These are phyloP conservation scores for Proteles cristata DNA, from an alignment of 2,113 vertebrate species.

Conservation along the genomic window DNA sequence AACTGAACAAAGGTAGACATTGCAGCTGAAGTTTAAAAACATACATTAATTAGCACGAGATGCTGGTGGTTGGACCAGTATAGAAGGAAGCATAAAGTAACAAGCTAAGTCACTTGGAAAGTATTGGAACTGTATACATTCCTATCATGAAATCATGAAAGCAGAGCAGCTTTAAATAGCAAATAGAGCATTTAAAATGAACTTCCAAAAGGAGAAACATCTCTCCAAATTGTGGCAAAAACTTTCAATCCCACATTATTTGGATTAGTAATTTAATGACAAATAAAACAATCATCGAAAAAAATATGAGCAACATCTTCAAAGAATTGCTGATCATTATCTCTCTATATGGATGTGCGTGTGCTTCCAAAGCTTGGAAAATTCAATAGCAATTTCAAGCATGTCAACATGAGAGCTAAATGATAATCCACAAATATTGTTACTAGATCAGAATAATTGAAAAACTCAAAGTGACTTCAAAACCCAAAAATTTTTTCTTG, in stretches of 20 bases:
- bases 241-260: background rate
- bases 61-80: background rate
- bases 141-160: constrained; percentile 1
- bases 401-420: background rate
- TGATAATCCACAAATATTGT: background rate
- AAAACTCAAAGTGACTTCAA: constrained; percentile 34
- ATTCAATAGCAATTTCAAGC: background rate
- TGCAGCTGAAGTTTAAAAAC: background rate
- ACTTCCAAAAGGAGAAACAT: background rate
- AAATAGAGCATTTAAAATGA: background rate
- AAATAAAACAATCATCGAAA: background rate
- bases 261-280: constrained; percentile 27
- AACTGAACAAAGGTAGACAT: background rate
- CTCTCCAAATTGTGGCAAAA: background rate
- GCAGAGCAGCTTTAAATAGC: background rate
- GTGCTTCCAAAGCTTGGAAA: background rate
- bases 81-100: background rate
- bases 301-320: background rate
- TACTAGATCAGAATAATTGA: constrained; percentile 53
- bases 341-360: background rate
- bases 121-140: background rate
- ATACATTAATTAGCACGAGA: background rate
- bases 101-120: background rate
- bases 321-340: background rate
- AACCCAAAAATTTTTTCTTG: background rate